phyloP scores from a whole-genome alignment of 2,797 vertebrate genomes.

The Alfaro cultratus region DNA sequence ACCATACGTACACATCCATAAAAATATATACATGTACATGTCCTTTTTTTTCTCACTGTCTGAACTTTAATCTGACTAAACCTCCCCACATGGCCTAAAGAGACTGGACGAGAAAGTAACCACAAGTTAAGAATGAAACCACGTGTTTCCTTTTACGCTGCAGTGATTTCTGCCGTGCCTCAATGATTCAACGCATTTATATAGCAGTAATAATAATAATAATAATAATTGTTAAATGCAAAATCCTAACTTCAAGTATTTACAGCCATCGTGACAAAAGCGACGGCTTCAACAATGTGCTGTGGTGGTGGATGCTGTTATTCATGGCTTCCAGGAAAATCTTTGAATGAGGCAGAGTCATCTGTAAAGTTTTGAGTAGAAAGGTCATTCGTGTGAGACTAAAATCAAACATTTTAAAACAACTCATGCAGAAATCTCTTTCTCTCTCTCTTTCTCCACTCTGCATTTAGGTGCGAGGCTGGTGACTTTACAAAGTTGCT shows the following conservation, averaged over 20 bases:
- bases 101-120: not conserved
- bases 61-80: not conserved
- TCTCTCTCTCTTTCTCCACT: slow-evolving; percentile 6
- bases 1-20: not conserved
- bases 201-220: not conserved
- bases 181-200: not conserved
- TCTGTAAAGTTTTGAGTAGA: not conserved
- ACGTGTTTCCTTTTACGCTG: not conserved
- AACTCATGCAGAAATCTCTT: not conserved
- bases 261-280: not conserved
- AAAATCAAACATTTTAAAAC: not conserved
- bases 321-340: not conserved
- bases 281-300: not conserved
- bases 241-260: not conserved
- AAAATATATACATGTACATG: not conserved
- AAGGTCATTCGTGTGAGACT: not conserved
- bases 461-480: slow-evolving; percentile 8
- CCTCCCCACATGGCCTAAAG: not conserved
- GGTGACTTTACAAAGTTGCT: slow-evolving; percentile 29
- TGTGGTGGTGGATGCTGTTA: not conserved
- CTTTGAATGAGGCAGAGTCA: not conserved
- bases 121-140: not conserved
- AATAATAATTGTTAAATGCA: not conserved
- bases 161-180: not conserved
- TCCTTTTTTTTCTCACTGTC: not conserved